phyloP scores from a whole-genome alignment of 2,113 vertebrate genomes.

The Dicaeum eximium region DNA sequence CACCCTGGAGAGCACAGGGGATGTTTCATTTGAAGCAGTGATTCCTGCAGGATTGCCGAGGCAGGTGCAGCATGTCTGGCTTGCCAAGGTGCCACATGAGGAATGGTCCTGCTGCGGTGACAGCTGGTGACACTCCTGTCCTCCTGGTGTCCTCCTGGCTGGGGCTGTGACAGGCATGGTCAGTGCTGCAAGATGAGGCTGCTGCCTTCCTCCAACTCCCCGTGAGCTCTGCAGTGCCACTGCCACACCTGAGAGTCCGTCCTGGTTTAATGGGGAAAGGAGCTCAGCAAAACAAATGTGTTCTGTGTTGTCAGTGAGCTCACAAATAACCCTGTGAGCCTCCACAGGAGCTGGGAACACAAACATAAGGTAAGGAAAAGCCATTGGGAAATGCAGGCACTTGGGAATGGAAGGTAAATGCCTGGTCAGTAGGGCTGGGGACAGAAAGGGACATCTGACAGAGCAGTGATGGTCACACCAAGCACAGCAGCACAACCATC shows the following conservation, averaged over 20 bases:
- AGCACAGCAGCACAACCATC: fast-evolving
- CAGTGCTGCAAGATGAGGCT: neutral
- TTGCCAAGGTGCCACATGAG: fast-evolving
- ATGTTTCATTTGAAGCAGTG: fast-evolving
- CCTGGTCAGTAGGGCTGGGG: fast-evolving
- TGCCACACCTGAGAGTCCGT: fast-evolving
- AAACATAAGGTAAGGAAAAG: fast-evolving
- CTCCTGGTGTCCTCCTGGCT: fast-evolving
- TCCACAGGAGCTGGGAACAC: neutral
- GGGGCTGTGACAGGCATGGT: neutral
- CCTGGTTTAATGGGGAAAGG: neutral
- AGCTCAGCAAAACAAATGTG: neutral
- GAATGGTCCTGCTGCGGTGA: fast-evolving
- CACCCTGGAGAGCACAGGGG: too few species aligned
- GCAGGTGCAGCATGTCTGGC: fast-evolving
- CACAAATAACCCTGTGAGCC: neutral
- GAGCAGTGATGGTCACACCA: neutral
- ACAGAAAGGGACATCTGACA: neutral
- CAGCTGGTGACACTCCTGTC: neutral
- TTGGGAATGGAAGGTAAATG: neutral
- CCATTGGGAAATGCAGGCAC: neutral
- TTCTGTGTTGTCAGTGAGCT: fast-evolving
- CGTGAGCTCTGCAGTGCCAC: neutral
- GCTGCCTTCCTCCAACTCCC: neutral
- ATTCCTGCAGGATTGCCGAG: neutral